Evolutionary conservation across 2,888 invertebrate genomes (phyloP), one percentile per base, ranked within the genome.

Genomic region (Hybos culiciformis): DNA sequence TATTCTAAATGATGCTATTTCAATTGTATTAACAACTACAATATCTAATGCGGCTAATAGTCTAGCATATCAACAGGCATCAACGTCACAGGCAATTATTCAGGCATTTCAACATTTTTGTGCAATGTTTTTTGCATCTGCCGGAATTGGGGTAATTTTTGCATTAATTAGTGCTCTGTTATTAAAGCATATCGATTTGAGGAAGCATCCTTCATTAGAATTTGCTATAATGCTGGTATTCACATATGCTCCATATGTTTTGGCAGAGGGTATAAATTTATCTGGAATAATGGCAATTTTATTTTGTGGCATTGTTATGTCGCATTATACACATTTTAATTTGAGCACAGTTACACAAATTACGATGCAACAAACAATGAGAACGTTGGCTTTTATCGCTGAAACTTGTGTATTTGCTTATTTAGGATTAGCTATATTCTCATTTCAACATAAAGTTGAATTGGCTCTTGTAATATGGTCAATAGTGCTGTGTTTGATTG

Each of bases 361-460:
- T 41, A 97, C 97, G 4, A 96, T 98, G 85, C 96, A 97, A 63
- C 96, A 97, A 67, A 97, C 96, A 1, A 90, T 98, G 79, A 75
- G 94, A 57, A 97, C 97, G 0, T 70, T 98, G 46, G 88, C 98
- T 3, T 97, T 98, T 59, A 93, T 97, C 50, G 96, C 88, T 53
- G 97, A 98, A 70, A 97, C 97, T 1, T 94, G 94, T 65, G 96
- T 98, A 2, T 98, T 98, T 73, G 97, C 97, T 5, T 98, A 98
- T 61, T 73, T 98, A 45, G 98, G 67, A 3, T 45, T 67, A 47
- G 67, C 67, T 0, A 67, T 64, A 50, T 92, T 83, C 67, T 97
- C 96, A 59, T 97, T 97, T 65, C 80, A 85, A 52, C 90, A 97
- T 62, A 78, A 88, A 45, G 85, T 94, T 29, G 90, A 94, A 63